Conservation (phyloP, 2,888 invertebrate species). For the Brachypterus glaber region DNA sequence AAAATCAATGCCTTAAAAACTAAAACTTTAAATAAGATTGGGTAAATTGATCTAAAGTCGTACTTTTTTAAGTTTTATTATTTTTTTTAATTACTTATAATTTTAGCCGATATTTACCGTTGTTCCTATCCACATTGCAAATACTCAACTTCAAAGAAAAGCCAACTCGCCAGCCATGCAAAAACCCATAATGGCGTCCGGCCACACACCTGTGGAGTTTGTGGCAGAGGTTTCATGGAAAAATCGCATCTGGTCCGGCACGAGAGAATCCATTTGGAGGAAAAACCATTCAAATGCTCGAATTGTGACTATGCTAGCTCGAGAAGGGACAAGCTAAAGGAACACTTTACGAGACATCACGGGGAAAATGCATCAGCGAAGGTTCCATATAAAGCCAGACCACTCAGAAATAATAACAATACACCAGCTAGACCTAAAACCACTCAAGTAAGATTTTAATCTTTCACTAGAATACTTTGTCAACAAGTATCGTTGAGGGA, state of each 20-base stretch:
- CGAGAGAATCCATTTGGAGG: conserved; percentile 54
- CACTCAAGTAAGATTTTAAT: conserved; percentile 28
- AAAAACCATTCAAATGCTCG: conserved; percentile 54
- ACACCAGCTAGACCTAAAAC: conserved; percentile 29
- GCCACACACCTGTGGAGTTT: conserved; percentile 46
- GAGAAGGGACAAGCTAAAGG: conserved; percentile 56
- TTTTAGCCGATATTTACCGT: conserved; percentile 44
- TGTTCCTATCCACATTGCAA: conserved; percentile 53
- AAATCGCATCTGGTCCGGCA: conserved; percentile 58
- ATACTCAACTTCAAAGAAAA: conserved; percentile 55
- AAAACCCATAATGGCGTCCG: conserved; percentile 48
- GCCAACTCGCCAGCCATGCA: conserved; percentile 54
- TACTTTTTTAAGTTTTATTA: conserved; percentile 3
- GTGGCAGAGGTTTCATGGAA: conserved; percentile 56
- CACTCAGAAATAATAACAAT: conserved; percentile 33
- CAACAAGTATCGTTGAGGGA: background rate
- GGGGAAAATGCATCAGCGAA: conserved; percentile 45
- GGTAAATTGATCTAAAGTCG: too few species aligned
- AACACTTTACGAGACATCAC: conserved; percentile 45
- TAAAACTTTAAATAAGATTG: too few species aligned
- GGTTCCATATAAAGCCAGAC: conserved; percentile 44
- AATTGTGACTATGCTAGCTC: conserved; percentile 57
- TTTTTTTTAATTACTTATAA: conserved; percentile 11
- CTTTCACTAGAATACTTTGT: background rate
- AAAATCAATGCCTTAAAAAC: background rate